phyloP scores from a whole-genome alignment of 2,797 vertebrate species.

The Fistularia tabacaria region DNA sequence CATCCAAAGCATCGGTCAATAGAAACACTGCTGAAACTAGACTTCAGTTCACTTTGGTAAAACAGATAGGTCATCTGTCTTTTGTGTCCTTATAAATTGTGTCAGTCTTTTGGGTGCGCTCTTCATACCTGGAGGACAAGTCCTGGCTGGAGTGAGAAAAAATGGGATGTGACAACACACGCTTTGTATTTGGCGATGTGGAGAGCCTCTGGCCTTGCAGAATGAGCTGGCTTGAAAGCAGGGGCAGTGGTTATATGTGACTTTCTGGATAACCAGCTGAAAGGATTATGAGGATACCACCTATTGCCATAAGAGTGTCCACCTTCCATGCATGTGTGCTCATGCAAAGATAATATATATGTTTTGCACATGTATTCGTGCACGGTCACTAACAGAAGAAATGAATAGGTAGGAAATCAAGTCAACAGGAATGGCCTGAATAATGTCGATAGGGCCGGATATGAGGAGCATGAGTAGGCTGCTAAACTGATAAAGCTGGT shows the following conservation, averaged over 20 bases:
- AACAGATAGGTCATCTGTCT: conserved; percentile 22
- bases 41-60: conserved; percentile 29
- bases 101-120: conserved; percentile 34
- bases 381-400: not conserved
- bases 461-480: conserved; percentile 40
- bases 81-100: conserved; percentile 22
- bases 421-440: conserved; percentile 38
- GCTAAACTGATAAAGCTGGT: conserved; percentile 15
- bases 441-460: conserved; percentile 45
- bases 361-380: conserved; percentile 2
- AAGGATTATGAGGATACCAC: conserved; percentile 27
- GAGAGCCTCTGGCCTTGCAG: conserved; percentile 13
- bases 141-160: conserved; percentile 11
- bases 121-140: conserved; percentile 31
- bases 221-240: conserved; percentile 11
- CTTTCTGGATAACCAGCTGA: conserved; percentile 11
- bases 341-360: conserved; percentile 9
- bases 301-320: conserved; percentile 8
- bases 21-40: conserved; percentile 33
- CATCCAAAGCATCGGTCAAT: conserved; percentile 7
- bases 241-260: conserved; percentile 19
- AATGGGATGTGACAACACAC: conserved; percentile 45
- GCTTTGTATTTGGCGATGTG: conserved; percentile 22
- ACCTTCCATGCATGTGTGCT: conserved; percentile 5
- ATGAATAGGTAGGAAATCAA: conserved; percentile 19